Conservation (phyloP, 2,797 vertebrate genomes). For the Eutrigla gurnardus region DNA sequence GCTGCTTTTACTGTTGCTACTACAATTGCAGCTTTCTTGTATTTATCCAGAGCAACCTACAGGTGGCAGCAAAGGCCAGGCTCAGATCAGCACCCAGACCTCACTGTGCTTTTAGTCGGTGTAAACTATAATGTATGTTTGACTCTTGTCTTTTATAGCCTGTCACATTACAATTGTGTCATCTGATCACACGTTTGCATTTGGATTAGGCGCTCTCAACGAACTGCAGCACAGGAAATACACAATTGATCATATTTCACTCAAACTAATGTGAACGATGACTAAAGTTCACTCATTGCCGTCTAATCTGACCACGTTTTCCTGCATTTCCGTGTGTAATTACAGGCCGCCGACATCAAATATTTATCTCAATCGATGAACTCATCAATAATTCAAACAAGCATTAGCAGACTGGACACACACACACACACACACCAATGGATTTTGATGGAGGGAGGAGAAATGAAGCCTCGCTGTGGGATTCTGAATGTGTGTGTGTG, state of each 20-base stretch:
- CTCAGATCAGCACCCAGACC: neutral
- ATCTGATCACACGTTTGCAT: neutral
- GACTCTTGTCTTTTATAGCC: neutral
- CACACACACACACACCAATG: neutral
- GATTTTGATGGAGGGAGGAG: neutral
- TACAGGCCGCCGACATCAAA: constrained; percentile 39
- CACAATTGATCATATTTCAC: neutral
- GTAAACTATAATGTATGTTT: neutral
- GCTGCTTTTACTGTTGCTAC: too few species aligned
- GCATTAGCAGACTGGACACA: constrained; percentile 37
- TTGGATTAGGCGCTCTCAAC: neutral
- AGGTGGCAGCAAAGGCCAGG: constrained; percentile 57
- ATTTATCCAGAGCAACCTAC: constrained; percentile 14
- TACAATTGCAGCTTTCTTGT: constrained; percentile 2
- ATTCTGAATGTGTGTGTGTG: neutral
- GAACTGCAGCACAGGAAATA: neutral
- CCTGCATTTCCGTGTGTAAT: constrained; percentile 16
- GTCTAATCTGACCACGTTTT: neutral
- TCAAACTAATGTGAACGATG: neutral
- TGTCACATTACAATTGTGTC: neutral
- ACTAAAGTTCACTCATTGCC: neutral
- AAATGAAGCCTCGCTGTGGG: neutral
- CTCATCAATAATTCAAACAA: constrained; percentile 65
- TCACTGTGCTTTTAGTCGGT: neutral
- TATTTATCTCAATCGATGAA: constrained; percentile 53